phyloP scores from a whole-genome alignment of 2,113 vertebrate species.

The Pterophyllum scalare region DNA sequence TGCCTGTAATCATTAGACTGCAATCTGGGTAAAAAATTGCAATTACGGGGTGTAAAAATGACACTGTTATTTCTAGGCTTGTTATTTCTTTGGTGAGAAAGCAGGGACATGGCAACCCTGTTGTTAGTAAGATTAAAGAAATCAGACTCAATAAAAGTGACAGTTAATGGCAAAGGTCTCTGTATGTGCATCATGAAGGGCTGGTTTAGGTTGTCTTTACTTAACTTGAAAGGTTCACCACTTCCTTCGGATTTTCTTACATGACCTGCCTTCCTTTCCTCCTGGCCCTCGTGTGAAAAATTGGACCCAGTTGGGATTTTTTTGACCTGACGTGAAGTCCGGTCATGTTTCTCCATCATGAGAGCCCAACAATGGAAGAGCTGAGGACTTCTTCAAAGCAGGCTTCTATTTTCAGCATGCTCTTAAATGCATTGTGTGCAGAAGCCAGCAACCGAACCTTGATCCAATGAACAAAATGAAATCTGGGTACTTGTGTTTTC shows the following conservation, averaged over 20 bases:
- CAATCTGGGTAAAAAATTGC: slow-evolving; percentile 69
- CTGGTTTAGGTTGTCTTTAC: neutral
- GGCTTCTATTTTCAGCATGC: slow-evolving; percentile 56
- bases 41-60: slow-evolving; percentile 63
- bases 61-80: slow-evolving; percentile 50
- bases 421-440: slow-evolving; percentile 57
- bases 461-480: slow-evolving; percentile 59
- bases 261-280: neutral
- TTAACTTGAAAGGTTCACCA: neutral
- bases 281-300: slow-evolving; percentile 2
- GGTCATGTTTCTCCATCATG: neutral
- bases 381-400: slow-evolving; percentile 61
- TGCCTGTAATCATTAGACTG: slow-evolving; percentile 63
- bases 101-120: slow-evolving; percentile 11
- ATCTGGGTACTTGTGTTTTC: slow-evolving; percentile 52
- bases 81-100: slow-evolving; percentile 56
- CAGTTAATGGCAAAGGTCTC: slow-evolving; percentile 52
- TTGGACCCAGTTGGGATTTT: slow-evolving; percentile 17
- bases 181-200: neutral
- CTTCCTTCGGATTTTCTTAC: neutral
- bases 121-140: slow-evolving; percentile 64
- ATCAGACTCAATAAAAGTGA: slow-evolving; percentile 30
- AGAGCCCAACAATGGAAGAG: neutral
- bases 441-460: slow-evolving; percentile 42
- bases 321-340: slow-evolving; percentile 34